Percentiles rank a stretch among this genome's conserved stretches.
These are phyloP conservation scores for Rhopalosiphum nymphaeae DNA, from an alignment of 2,888 invertebrate species.

Conservation along the genomic window DNA sequence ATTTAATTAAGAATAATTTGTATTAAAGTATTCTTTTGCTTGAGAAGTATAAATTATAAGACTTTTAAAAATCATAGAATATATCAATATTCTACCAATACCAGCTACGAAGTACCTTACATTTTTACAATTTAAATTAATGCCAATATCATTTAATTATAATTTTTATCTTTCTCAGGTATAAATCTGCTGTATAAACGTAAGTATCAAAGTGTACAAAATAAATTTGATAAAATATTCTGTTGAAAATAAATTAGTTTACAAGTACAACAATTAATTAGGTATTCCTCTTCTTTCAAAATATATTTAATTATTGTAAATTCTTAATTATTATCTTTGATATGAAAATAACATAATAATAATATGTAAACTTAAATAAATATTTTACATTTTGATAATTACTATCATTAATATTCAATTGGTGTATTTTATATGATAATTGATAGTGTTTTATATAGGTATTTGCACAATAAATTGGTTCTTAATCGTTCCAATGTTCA, in stretches of 20 bases:
- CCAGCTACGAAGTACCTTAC: not conserved
- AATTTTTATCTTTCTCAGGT: not conserved
- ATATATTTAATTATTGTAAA: not conserved
- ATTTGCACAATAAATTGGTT: not conserved
- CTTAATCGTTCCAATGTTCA: conserved; percentile 5
- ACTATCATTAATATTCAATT: not conserved
- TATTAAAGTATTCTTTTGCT: not conserved
- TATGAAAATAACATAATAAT: not conserved
- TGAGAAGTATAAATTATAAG: not conserved
- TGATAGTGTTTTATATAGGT: not conserved
- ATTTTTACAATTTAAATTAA: not conserved
- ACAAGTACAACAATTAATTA: not conserved
- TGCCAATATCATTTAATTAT: not conserved
- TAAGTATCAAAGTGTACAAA: not conserved
- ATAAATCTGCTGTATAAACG: not conserved
- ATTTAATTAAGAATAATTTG: not conserved
- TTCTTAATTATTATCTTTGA: not conserved
- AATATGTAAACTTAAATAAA: not conserved
- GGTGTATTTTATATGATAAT: not conserved
- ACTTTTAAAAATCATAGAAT: not conserved
- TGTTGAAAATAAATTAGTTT: not conserved
- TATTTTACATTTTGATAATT: not conserved
- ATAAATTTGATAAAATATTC: not conserved
- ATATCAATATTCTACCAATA: too few relatives aligned
- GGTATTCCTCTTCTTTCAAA: not conserved